These are phyloP conservation scores for Colletes latitarsis DNA, from an alignment of 1,140 invertebrate genomes.

Conservation along the genomic window DNA sequence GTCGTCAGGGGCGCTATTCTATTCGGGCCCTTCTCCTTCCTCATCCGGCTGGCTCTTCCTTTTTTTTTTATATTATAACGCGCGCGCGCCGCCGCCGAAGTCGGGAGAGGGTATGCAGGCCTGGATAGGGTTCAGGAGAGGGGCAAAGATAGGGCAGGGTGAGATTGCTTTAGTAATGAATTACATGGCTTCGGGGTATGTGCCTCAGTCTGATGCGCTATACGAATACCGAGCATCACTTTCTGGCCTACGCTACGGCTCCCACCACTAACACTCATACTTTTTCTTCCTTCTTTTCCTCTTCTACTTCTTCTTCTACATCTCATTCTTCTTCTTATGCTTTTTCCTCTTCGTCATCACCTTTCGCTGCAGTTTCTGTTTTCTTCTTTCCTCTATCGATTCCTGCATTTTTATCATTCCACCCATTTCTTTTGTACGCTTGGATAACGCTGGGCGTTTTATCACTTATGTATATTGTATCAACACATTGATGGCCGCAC, in stretches of 20 bases:
- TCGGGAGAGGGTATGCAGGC: slow-evolving; percentile 51
- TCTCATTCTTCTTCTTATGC: slow-evolving; percentile 30
- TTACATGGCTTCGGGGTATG: slow-evolving; percentile 81
- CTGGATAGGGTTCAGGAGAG: slow-evolving; percentile 53
- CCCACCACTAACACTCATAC: slow-evolving; percentile 40
- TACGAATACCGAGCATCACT: slow-evolving; percentile 67
- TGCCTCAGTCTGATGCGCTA: slow-evolving; percentile 79
- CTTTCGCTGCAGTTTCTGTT: slow-evolving; percentile 49
- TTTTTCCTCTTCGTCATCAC: slow-evolving; percentile 23
- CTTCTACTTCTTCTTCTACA: slow-evolving; percentile 56
- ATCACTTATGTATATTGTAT: too few relatives aligned
- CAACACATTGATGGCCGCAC: too few relatives aligned
- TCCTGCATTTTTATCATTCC: slow-evolving; percentile 2
- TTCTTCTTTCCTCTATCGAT: slow-evolving; percentile 7
- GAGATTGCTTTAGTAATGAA: slow-evolving; percentile 83
- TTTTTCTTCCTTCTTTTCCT: slow-evolving; percentile 56
- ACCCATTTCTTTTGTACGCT: background rate
- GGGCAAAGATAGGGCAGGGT: slow-evolving; percentile 70
- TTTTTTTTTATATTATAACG: slow-evolving; percentile 72
- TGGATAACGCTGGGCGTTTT: too few relatives aligned
- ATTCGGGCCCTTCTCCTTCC: slow-evolving; percentile 60
- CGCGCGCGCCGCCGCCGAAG: slow-evolving; percentile 55
- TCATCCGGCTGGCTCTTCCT: slow-evolving; percentile 65
- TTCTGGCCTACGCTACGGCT: slow-evolving; percentile 36
- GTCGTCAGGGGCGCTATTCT: slow-evolving; percentile 71